Conservation (phyloP, 2,888 invertebrate species). For the Cheilosia scutellata region DNA sequence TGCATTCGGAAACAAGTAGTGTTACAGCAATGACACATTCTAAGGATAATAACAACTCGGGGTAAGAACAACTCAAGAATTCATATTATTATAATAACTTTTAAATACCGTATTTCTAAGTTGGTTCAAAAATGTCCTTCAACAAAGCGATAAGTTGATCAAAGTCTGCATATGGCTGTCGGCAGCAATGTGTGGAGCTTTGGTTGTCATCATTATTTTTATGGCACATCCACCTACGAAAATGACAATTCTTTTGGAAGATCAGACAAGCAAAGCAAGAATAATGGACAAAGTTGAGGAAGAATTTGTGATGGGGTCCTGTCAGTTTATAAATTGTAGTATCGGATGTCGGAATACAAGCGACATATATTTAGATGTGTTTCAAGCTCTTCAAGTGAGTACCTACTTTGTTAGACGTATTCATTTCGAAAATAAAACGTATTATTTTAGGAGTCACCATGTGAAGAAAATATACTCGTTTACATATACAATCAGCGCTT, state of each 20-base stretch:
- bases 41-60: slow-evolving; percentile 7
- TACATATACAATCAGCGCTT: slow-evolving; percentile 76
- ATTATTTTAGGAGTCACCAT: slow-evolving; percentile 66
- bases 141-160: slow-evolving; percentile 13
- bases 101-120: background rate
- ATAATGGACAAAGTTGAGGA: background rate
- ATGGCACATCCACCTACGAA: background rate
- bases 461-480: slow-evolving; percentile 70
- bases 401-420: background rate
- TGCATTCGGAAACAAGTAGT: slow-evolving; percentile 10
- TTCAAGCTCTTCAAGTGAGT: slow-evolving; percentile 69
- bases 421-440: background rate
- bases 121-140: background rate
- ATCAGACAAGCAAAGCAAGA: background rate
- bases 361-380: slow-evolving; percentile 59
- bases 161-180: slow-evolving; percentile 22
- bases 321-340: slow-evolving; percentile 66
- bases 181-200: slow-evolving; percentile 2
- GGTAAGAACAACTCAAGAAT: background rate
- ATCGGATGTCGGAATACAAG: slow-evolving; percentile 69
- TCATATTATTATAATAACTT: background rate
- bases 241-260: background rate
- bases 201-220: slow-evolving; percentile 20
- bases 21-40: slow-evolving; percentile 30
- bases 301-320: slow-evolving; percentile 8